A percentile compares a stretch with the other conserved stretches of the same genome.
Evolutionary conservation across 2,888 invertebrate genomes (phyloP).

Genomic region (Colletes collaris): DNA sequence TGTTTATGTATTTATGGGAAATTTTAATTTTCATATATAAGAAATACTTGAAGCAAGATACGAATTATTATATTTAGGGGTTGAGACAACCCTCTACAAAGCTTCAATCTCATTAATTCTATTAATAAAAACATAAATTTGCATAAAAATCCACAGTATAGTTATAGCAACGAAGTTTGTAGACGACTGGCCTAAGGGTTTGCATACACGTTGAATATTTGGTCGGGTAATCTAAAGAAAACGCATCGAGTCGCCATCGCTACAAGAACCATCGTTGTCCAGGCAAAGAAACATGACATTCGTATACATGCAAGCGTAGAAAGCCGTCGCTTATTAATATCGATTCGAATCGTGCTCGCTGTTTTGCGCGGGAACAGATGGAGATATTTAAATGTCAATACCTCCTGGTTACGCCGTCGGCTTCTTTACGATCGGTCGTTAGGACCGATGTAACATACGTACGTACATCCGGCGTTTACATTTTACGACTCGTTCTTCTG

Average conservation of each 20-base stretch:
- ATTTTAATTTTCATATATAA: too few relatives aligned
- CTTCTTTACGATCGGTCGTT: slow-evolving; percentile 75
- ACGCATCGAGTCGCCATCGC: slow-evolving; percentile 7
- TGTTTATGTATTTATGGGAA: too few relatives aligned
- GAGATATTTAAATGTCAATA: slow-evolving; percentile 76
- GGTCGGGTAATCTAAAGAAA: not conserved
- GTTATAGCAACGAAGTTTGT: too few relatives aligned
- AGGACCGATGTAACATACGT: slow-evolving; percentile 68
- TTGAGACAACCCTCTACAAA: too few relatives aligned
- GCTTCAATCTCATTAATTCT: too few relatives aligned
- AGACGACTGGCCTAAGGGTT: too few relatives aligned
- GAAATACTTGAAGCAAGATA: too few relatives aligned
- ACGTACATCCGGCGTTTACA: slow-evolving; percentile 73
- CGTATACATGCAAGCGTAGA: slow-evolving; percentile 8
- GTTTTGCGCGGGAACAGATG: slow-evolving; percentile 68
- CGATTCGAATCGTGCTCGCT: slow-evolving; percentile 40
- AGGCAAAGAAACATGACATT: slow-evolving; percentile 28
- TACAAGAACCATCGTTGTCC: slow-evolving; percentile 14
- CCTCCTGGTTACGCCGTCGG: slow-evolving; percentile 67
- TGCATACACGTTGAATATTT: not conserved
- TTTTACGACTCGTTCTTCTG: slow-evolving; percentile 69
- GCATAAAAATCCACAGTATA: too few relatives aligned
- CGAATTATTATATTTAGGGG: too few relatives aligned
- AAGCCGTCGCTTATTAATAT: slow-evolving; percentile 60
- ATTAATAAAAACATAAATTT: too few relatives aligned